Percentiles rank a stretch among this genome's conserved stretches.
Evolutionary conservation across 2,888 invertebrate genomes (phyloP).

Genomic region (Anodontia alba): DNA sequence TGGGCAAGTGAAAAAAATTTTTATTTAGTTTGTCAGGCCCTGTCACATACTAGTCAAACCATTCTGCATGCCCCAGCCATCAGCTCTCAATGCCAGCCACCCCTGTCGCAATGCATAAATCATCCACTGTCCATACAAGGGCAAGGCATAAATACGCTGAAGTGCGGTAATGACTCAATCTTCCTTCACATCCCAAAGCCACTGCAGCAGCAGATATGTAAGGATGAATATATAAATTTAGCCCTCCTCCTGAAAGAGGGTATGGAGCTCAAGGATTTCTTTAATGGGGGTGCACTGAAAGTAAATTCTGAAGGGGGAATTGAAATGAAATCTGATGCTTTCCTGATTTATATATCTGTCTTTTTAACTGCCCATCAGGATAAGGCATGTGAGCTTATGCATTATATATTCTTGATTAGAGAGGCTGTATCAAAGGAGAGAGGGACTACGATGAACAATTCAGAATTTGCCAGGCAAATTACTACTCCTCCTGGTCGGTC

Average conservation of each 20-base stretch:
- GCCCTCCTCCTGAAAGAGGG: too few species aligned
- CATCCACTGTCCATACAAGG: neutral
- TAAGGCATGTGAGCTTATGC: slow-evolving; percentile 29
- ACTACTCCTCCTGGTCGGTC: slow-evolving; percentile 6
- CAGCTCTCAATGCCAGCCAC: neutral
- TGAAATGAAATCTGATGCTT: slow-evolving; percentile 43
- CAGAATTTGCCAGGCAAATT: slow-evolving; percentile 28
- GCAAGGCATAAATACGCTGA: neutral
- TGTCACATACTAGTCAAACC: neutral
- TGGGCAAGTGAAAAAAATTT: too few species aligned
- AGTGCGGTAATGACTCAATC: slow-evolving; percentile 20
- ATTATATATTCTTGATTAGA: slow-evolving; percentile 28
- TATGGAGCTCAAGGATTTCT: slow-evolving; percentile 25
- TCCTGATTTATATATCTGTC: too few species aligned
- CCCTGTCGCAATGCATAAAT: neutral
- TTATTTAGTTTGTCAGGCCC: too few species aligned
- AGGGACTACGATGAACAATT: slow-evolving; percentile 44
- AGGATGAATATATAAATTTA: slow-evolving; percentile 31
- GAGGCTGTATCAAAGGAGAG: slow-evolving; percentile 22
- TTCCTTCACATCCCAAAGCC: slow-evolving; percentile 21
- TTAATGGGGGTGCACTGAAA: too few species aligned
- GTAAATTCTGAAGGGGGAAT: slow-evolving; percentile 19
- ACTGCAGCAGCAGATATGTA: slow-evolving; percentile 22
- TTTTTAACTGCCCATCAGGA: slow-evolving; percentile 15
- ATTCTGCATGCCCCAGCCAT: neutral